These are phyloP conservation scores for Charaxes varanes DNA, from an alignment of 1,140 invertebrate genomes.

Conservation along the genomic window DNA sequence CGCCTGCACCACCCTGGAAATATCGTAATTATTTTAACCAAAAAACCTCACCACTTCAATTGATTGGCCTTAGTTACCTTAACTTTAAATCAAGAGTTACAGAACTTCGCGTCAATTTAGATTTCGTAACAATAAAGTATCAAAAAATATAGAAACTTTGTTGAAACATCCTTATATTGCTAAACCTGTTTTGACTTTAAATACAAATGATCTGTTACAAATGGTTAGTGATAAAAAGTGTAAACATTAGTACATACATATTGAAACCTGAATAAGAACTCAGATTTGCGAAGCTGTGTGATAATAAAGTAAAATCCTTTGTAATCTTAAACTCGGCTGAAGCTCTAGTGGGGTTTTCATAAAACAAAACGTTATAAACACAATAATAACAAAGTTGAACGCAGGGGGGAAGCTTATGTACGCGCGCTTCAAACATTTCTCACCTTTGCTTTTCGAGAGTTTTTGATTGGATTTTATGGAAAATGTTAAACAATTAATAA, in stretches of 20 bases:
- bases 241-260: constrained; percentile 16
- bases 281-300: constrained; percentile 36
- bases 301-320: constrained; percentile 10
- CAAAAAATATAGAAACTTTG: neutral
- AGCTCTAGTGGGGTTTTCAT: constrained; percentile 23
- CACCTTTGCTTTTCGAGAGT: constrained; percentile 46
- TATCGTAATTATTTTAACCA: constrained; percentile 31
- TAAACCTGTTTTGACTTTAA: neutral
- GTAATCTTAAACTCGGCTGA: constrained; percentile 14
- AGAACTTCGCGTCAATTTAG: no score
- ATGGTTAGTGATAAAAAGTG: constrained; percentile 18
- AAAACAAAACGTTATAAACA: constrained; percentile 31
- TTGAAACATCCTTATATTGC: no score
- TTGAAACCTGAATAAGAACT: constrained; percentile 17
- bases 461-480: constrained; percentile 29
- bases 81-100: no score
- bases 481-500: constrained; percentile 30
- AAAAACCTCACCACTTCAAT: no score
- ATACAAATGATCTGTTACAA: neutral
- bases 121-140: no score
- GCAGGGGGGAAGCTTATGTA: constrained; percentile 36
- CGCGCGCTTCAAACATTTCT: constrained; percentile 44
- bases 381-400: constrained; percentile 22
- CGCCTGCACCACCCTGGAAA: constrained; percentile 63
- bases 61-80: no score